Evolutionary conservation across 2,888 invertebrate genomes (phyloP), one percentile per base, ranked within the genome.

Genomic region (Tanytarsus gracilentus): DNA sequence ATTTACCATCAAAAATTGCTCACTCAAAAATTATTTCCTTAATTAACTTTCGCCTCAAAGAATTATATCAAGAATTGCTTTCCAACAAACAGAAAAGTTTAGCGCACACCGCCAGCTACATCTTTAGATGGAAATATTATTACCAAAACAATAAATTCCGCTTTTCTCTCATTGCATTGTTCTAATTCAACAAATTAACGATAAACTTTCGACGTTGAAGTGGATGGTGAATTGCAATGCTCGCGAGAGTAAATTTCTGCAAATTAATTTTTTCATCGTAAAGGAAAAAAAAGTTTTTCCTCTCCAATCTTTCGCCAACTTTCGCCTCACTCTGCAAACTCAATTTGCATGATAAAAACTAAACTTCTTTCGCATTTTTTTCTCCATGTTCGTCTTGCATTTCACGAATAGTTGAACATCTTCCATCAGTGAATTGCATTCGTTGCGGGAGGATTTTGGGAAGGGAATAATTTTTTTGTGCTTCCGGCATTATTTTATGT

Each of bases 331-430:
- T 39, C 26, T 39, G 26, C 26, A 25, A 55, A 55, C 39, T 55
- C 26, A 55, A 55, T 55, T 55, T 55, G 40, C 55, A 55, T 55
- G 55, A 55, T 55, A 40, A 55, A 55, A 40, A 39, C 23, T 40
- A 55, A 39, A n/a, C n/a, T n/a, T n/a, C n/a, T n/a, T 27, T 55
- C 25, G 11, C 14, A 25, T 40, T 40, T 39, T 53, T 33, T 33
- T 33, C 23, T 21, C 9, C 33, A n/a, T n/a, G 25, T 49, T 49
- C 26, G 11, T 27, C 16, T 33, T 39, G 55, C 55, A 55, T 55
- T 55, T 33, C 29, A 33, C 55, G 55, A 55, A 33, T 33, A 39
- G 40, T 55, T 55, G 26, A 55, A 40, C 55, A 55, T 55, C 39
- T 55, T 39, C 26, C 33, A 39, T 39, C 55, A 55, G 40, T 23